phyloP scores from a whole-genome alignment of 2,113 vertebrate genomes.

The Oncorhynchus tshawytscha region DNA sequence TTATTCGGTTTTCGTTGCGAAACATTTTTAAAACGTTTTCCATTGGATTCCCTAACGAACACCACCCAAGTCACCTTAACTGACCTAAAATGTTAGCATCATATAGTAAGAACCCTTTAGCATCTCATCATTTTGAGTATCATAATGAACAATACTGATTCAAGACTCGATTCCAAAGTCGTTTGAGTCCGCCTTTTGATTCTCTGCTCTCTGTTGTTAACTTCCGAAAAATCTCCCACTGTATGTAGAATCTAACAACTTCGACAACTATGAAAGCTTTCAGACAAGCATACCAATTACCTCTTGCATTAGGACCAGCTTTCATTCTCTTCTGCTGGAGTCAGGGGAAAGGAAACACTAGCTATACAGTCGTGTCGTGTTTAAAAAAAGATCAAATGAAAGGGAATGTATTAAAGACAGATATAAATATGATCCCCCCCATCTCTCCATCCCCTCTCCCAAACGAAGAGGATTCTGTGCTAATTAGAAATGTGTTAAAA shows the following conservation, averaged over 20 bases:
- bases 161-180: neutral
- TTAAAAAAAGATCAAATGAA: slow-evolving; percentile 72
- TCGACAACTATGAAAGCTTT: slow-evolving; percentile 24
- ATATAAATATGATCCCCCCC: slow-evolving; percentile 64
- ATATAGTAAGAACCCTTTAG: neutral
- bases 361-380: slow-evolving; percentile 31
- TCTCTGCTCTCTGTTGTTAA: neutral
- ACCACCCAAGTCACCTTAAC: no score
- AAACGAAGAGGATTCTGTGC: slow-evolving; percentile 63
- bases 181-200: slow-evolving; percentile 2
- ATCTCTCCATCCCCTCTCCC: neutral
- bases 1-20: no score
- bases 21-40: no score
- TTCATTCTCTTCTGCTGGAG: slow-evolving; percentile 46
- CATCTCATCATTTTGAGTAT: neutral
- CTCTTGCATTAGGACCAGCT: slow-evolving; percentile 41
- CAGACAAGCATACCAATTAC: slow-evolving; percentile 63
- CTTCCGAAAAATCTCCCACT: slow-evolving; percentile 24
- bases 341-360: slow-evolving; percentile 36
- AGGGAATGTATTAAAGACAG: slow-evolving; percentile 68
- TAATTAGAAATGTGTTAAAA: slow-evolving; percentile 78
- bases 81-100: no score
- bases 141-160: neutral
- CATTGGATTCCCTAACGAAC: no score
- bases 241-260: slow-evolving; percentile 50